phyloP scores from a whole-genome alignment of 2,797 vertebrate species.

The Hemitrygon akajei region DNA sequence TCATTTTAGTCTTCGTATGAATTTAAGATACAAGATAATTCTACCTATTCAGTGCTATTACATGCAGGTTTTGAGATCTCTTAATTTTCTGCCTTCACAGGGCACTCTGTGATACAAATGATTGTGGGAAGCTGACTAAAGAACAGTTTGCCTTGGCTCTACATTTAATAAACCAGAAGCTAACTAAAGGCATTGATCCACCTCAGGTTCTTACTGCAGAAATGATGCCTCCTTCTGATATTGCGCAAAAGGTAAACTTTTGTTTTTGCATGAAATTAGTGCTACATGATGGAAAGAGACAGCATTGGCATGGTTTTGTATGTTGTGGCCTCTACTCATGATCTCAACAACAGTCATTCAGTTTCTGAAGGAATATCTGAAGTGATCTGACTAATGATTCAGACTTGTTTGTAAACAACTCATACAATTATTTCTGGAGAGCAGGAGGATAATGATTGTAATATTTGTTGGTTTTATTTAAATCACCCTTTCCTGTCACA shows the following conservation, averaged over 20 bases:
- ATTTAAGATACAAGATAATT: neutral
- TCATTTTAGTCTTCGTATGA: neutral
- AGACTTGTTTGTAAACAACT: neutral
- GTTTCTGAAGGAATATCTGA: neutral
- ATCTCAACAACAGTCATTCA: too few species aligned
- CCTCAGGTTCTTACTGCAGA: constrained; percentile 80
- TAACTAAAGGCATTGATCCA: constrained; percentile 82
- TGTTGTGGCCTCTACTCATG: neutral
- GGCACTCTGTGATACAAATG: constrained; percentile 90
- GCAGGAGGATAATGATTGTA: neutral
- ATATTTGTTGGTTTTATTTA: neutral
- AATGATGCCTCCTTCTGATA: constrained; percentile 93
- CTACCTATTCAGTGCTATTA: neutral
- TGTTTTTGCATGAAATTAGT: neutral
- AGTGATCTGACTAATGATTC: neutral
- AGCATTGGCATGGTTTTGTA: neutral
- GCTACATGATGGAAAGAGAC: neutral
- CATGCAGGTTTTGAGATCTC: neutral
- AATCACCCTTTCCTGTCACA: neutral
- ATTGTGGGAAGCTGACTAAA: constrained; percentile 84
- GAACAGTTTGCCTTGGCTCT: constrained; percentile 96
- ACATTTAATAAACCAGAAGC: constrained; percentile 89
- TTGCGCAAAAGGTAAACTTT: constrained; percentile 63
- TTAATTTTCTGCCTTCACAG: constrained; percentile 54
- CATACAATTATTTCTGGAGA: neutral